A percentile compares a stretch with the other conserved stretches of the same genome.
Conservation (phyloP, 2,797 vertebrate genomes). For the Sciaenops ocellatus region DNA sequence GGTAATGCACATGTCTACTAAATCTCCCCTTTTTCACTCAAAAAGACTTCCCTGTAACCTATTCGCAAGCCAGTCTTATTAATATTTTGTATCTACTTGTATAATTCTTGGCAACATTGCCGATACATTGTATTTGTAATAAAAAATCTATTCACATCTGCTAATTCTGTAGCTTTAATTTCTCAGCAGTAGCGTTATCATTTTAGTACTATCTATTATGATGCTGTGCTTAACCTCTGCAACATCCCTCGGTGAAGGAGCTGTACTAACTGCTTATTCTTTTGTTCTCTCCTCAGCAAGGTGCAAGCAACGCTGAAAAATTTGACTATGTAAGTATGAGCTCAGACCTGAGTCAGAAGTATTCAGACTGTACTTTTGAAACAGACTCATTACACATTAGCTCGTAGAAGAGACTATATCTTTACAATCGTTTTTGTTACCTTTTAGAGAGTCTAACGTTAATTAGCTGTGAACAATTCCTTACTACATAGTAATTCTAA, state of each 20-base stretch:
- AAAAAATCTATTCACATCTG: conserved; percentile 39
- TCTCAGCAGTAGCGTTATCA: conserved; percentile 54
- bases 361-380: neutral
- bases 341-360: neutral
- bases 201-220: conserved; percentile 30
- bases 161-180: conserved; percentile 64
- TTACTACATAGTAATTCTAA: neutral
- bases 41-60: conserved; percentile 55
- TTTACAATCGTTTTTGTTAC: neutral
- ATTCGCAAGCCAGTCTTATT: conserved; percentile 53
- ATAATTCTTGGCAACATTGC: conserved; percentile 30
- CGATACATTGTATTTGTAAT: conserved; percentile 34
- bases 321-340: conserved; percentile 96
- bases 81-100: conserved; percentile 42
- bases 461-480: neutral
- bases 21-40: conserved; percentile 50
- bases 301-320: conserved; percentile 95
- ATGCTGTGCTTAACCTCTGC: conserved; percentile 54
- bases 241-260: neutral
- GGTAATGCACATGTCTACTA: conserved; percentile 57
- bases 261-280: conserved; percentile 41
- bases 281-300: conserved; percentile 87
- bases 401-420: no score
- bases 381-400: neutral
- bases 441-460: neutral